These are phyloP conservation scores for Trissolcus basalis DNA, from an alignment of 1,140 invertebrate genomes.

Conservation along the genomic window DNA sequence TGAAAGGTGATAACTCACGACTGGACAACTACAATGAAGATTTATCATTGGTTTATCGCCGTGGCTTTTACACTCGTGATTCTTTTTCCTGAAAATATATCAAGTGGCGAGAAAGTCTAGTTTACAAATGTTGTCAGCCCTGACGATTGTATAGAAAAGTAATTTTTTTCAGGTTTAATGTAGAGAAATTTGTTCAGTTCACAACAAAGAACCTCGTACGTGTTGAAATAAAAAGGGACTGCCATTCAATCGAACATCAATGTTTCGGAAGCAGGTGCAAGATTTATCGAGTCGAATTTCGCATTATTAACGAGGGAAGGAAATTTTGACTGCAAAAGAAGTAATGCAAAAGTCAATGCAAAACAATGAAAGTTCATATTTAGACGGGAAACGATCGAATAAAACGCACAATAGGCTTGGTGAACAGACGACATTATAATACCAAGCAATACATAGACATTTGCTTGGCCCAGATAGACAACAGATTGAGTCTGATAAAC, in stretches of 20 bases:
- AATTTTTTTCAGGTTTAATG: not conserved
- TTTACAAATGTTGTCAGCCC: constrained; percentile 57
- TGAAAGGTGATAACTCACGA: constrained; percentile 55
- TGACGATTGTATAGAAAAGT: not conserved
- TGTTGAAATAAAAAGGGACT: no score
- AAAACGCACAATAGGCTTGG: constrained; percentile 33
- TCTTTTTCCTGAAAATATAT: constrained; percentile 49
- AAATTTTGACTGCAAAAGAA: no score
- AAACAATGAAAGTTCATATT: constrained; percentile 37
- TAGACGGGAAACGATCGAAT: constrained; percentile 24
- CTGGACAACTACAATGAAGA: constrained; percentile 51
- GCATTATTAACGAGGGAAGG: constrained; percentile 7
- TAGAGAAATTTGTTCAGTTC: not conserved
- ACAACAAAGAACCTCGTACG: not conserved
- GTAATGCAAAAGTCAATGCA: no score
- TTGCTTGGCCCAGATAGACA: constrained; percentile 43
- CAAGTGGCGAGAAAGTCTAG: constrained; percentile 26
- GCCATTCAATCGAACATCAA: no score
- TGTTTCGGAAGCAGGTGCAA: no score
- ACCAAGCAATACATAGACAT: constrained; percentile 40
- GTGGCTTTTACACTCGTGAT: constrained; percentile 43
- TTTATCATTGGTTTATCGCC: constrained; percentile 58
- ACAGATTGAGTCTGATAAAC: constrained; percentile 27
- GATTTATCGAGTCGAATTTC: no score
- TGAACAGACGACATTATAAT: constrained; percentile 40